Evolutionary conservation across 92 coral and sea anemone genomes (phyloP).

Genomic region (Chrysogorgia sp.): DNA sequence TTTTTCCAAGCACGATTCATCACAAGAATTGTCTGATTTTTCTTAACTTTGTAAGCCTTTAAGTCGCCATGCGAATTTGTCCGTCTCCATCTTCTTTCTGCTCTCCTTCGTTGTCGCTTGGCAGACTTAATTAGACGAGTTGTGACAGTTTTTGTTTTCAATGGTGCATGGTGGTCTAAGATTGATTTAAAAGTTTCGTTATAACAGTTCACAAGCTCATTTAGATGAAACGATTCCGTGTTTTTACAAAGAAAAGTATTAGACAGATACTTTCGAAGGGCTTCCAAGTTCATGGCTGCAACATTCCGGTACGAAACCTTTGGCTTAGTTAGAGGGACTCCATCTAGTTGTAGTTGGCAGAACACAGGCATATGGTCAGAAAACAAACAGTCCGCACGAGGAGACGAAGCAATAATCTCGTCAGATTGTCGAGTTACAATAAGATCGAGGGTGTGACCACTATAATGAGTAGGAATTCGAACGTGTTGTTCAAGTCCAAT

Average conservation of each 20-base stretch:
- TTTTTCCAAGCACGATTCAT: slow-evolving; percentile 43
- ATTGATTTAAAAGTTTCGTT: slow-evolving; percentile 4
- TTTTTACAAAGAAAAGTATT: slow-evolving; percentile 18
- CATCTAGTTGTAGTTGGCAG: neutral
- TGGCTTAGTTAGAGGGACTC: neutral
- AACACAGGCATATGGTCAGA: slow-evolving; percentile 40
- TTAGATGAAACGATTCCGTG: neutral
- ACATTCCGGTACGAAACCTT: slow-evolving; percentile 31
- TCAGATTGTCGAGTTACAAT: too few species aligned
- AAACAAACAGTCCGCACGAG: slow-evolving; percentile 17
- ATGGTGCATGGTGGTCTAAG: slow-evolving; percentile 11
- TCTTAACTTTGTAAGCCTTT: slow-evolving; percentile 46
- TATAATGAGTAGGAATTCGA: too few species aligned
- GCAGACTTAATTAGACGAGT: too few species aligned
- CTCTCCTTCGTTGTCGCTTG: too few species aligned
- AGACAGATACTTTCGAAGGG: slow-evolving; percentile 25
- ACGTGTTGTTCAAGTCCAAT: too few species aligned
- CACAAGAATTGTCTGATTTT: slow-evolving; percentile 43
- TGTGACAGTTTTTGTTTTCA: neutral
- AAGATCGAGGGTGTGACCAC: too few species aligned
- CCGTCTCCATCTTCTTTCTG: slow-evolving; percentile 33
- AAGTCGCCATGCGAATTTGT: slow-evolving; percentile 43
- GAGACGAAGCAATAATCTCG: too few species aligned
- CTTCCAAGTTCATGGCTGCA: slow-evolving; percentile 11
- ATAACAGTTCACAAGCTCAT: slow-evolving; percentile 26